Conservation (phyloP, 2,113 vertebrate species). For the Formicarius rufipectus region DNA sequence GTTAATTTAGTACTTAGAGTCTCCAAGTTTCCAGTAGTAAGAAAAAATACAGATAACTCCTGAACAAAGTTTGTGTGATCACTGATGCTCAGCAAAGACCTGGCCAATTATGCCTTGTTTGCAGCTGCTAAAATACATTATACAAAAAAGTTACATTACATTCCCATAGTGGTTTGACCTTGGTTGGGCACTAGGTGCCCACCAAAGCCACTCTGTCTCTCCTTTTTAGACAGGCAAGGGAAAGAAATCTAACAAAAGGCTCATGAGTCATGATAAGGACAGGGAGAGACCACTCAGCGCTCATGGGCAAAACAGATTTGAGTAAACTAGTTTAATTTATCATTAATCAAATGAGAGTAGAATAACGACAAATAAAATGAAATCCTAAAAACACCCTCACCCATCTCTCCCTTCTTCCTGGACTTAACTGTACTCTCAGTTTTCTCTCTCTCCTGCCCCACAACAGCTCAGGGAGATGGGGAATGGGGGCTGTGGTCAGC, state of each 20-base stretch:
- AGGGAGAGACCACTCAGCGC: neutral
- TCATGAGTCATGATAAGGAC: rapidly evolving
- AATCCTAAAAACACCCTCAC: neutral
- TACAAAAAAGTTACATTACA: neutral
- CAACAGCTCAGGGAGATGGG: neutral
- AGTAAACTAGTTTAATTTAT: neutral
- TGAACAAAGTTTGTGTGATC: neutral
- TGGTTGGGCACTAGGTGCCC: neutral
- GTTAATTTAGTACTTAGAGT: neutral
- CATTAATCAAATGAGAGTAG: neutral
- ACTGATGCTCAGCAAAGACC: neutral
- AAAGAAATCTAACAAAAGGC: neutral
- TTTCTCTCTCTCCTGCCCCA: neutral
- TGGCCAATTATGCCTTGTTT: neutral
- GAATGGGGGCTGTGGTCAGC: neutral
- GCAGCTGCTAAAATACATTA: neutral
- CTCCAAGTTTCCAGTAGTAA: neutral
- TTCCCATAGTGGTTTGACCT: neutral
- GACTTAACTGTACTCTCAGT: neutral
- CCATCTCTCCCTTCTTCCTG: neutral
- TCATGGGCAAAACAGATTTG: neutral
- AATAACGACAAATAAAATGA: neutral
- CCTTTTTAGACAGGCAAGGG: neutral
- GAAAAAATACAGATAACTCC: neutral
- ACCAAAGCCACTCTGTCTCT: neutral